Conservation (phyloP, 2,888 invertebrate species). For the Andrena minutula region DNA sequence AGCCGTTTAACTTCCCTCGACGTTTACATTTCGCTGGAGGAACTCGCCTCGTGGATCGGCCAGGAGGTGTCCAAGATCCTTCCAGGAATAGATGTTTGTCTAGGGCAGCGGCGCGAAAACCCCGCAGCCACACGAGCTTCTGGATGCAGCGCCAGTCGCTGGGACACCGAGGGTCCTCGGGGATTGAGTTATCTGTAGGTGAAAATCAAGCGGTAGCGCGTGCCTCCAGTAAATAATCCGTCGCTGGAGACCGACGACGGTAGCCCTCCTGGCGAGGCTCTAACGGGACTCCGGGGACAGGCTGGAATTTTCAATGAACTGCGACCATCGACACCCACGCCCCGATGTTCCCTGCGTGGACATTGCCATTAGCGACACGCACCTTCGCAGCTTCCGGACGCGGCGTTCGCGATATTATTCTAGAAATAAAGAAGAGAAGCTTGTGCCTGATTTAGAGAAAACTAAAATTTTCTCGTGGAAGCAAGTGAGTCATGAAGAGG, state of each 20-base stretch:
- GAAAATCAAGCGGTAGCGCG: constrained; percentile 72
- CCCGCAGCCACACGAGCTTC: background rate
- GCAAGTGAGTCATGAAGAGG: background rate
- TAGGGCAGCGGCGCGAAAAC: constrained; percentile 1
- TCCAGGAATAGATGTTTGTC: constrained; percentile 28
- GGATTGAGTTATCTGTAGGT: constrained; percentile 69
- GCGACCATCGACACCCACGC: constrained; percentile 72
- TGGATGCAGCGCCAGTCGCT: background rate
- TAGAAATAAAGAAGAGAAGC: background rate
- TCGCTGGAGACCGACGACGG: constrained; percentile 54
- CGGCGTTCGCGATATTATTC: constrained; percentile 35
- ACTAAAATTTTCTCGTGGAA: background rate
- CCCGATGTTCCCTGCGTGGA: constrained; percentile 28
- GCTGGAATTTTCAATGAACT: constrained; percentile 73
- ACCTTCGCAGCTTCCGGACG: background rate
- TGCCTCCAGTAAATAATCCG: constrained; percentile 71
- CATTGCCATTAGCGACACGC: constrained; percentile 51
- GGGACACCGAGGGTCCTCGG: constrained; percentile 16
- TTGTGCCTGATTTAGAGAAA: background rate
- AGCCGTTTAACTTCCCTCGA: constrained; percentile 4
- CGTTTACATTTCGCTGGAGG: constrained; percentile 1
- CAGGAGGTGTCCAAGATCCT: background rate
- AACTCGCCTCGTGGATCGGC: background rate
- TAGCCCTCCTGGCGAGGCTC: constrained; percentile 69
- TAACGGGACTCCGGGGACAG: constrained; percentile 69